Evolutionary conservation across 2,113 vertebrate genomes (phyloP).

Genomic region (Candoia aspera): DNA sequence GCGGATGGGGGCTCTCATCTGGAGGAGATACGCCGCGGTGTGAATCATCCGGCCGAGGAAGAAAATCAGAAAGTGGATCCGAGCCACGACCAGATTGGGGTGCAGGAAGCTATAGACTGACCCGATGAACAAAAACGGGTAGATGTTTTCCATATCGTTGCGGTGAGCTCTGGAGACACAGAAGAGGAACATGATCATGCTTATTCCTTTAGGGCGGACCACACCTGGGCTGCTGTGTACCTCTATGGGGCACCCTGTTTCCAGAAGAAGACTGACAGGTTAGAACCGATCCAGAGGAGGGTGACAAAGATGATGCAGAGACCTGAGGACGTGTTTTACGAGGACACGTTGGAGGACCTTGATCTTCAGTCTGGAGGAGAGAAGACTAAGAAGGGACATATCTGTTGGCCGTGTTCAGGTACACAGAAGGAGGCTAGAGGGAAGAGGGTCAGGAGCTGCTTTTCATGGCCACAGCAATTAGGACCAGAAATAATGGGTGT

Average conservation of each 20-base stretch:
- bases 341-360: too few species aligned
- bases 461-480: too few species aligned
- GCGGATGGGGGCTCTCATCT: slow-evolving; percentile 81
- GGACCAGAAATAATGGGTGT: too few species aligned
- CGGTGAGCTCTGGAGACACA: slow-evolving; percentile 79
- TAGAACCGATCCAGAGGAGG: not conserved
- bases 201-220: not conserved
- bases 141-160: slow-evolving; percentile 95
- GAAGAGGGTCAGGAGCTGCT: too few species aligned
- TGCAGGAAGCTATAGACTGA: slow-evolving; percentile 86
- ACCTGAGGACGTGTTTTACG: too few species aligned
- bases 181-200: not conserved
- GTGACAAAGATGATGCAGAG: not conserved
- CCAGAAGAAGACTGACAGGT: not conserved
- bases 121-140: slow-evolving; percentile 94
- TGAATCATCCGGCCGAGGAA: slow-evolving; percentile 81
- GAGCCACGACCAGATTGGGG: slow-evolving; percentile 78
- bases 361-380: too few species aligned
- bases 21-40: slow-evolving; percentile 84
- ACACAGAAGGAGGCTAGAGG: too few species aligned
- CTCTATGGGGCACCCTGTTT: not conserved
- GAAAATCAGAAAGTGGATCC: slow-evolving; percentile 87
- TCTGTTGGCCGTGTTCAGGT: too few species aligned
- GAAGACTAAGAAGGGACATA: too few species aligned
- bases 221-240: not conserved